phyloP scores from a whole-genome alignment of 2,113 vertebrate genomes.

The Dolichallabes microphthalmus region DNA sequence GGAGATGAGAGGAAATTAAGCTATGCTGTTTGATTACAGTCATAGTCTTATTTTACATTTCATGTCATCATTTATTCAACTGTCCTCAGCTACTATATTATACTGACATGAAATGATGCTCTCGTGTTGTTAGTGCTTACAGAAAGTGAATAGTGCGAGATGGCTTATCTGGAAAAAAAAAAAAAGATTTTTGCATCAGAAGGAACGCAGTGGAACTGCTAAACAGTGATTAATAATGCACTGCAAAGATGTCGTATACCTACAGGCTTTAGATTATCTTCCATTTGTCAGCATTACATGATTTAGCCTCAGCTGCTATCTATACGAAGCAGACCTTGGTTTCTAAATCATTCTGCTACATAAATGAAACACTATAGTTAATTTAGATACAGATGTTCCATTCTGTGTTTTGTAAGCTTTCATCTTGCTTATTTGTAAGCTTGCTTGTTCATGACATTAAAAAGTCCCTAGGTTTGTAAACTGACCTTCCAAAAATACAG shows the following conservation, averaged over 20 bases:
- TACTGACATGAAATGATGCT: neutral
- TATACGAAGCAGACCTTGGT: neutral
- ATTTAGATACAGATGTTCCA: neutral
- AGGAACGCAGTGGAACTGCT: neutral
- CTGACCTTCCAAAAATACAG: neutral
- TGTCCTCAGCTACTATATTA: neutral
- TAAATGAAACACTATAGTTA: neutral
- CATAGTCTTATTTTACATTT: neutral
- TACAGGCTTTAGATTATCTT: neutral
- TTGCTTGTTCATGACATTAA: neutral
- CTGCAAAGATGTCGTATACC: neutral
- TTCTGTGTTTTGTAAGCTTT: neutral
- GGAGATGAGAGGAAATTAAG: neutral
- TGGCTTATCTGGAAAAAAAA: neutral
- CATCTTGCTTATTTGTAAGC: neutral
- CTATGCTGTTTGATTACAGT: neutral
- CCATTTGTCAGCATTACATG: neutral
- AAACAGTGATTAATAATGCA: neutral
- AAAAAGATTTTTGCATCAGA: neutral
- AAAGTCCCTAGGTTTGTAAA: neutral
- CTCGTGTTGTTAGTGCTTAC: neutral
- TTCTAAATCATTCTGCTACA: neutral
- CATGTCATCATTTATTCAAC: neutral
- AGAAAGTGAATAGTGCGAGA: neutral
- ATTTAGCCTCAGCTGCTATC: neutral